Evolutionary conservation across 2,888 invertebrate species (phyloP).

Genomic region (Ptychoptera albimana): DNA sequence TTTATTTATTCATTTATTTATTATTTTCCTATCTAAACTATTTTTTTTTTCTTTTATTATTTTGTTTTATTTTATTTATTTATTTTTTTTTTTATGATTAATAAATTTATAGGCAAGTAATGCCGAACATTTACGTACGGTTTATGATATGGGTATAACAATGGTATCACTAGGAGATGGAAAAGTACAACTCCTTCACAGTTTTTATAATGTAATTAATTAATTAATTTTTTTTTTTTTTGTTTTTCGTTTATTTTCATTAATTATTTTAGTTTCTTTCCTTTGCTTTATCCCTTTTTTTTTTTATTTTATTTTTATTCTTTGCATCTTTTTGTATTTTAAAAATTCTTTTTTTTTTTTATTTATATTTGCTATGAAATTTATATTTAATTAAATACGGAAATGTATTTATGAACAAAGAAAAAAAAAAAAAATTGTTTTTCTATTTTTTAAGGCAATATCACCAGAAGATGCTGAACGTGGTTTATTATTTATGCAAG

Average conservation of each 20-base stretch:
- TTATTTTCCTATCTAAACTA: not conserved
- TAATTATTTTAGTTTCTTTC: not conserved
- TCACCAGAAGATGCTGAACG: slow-evolving; percentile 77
- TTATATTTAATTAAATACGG: slow-evolving; percentile 3
- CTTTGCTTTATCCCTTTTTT: not conserved
- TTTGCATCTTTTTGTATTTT: slow-evolving; percentile 2
- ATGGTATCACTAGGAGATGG: slow-evolving; percentile 80
- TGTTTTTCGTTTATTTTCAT: too few species aligned
- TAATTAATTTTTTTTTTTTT: too few species aligned
- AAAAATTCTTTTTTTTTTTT: too few species aligned
- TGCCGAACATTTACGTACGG: slow-evolving; percentile 69
- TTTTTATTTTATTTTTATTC: not conserved
- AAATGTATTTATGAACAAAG: too few species aligned
- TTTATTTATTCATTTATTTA: not conserved
- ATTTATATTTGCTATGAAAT: too few species aligned
- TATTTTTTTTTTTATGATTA: not conserved
- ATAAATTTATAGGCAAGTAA: slow-evolving; percentile 45
- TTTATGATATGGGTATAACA: slow-evolving; percentile 90
- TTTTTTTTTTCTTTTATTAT: slow-evolving; percentile 19
- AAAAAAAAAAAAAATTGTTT: too few species aligned
- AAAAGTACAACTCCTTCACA: slow-evolving; percentile 80
- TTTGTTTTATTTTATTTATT: slow-evolving; percentile 9
- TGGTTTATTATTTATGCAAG: slow-evolving; percentile 89
- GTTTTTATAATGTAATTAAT: slow-evolving; percentile 61
- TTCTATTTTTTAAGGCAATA: slow-evolving; percentile 49